phyloP scores from a whole-genome alignment of 2,797 vertebrate genomes.

The Podargus strigoides region DNA sequence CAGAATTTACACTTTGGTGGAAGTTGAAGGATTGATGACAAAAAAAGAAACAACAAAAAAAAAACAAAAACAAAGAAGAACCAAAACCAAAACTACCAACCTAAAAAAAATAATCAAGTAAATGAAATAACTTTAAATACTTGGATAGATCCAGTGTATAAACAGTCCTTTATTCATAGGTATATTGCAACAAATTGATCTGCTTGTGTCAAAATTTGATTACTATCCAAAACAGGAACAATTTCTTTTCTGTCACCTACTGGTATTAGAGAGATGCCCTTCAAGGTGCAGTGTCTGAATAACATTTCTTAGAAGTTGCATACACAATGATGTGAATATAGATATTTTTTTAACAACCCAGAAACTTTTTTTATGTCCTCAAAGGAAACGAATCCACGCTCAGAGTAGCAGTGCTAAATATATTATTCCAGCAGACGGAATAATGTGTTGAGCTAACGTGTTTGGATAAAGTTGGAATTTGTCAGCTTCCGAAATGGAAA shows the following conservation, averaged over 20 bases:
- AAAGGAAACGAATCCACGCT: background rate
- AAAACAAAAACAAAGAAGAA: background rate
- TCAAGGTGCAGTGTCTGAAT: accelerated
- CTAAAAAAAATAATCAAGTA: background rate
- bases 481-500: background rate
- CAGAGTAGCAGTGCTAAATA: background rate
- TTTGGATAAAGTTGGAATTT: background rate
- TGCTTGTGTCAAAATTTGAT: background rate
- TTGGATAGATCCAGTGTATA: background rate
- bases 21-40: background rate
- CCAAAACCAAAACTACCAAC: accelerated
- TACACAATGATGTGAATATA: background rate
- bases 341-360: background rate
- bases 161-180: background rate
- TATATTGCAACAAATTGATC: background rate
- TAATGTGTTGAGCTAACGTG: background rate
- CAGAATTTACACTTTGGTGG: background rate
- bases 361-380: background rate
- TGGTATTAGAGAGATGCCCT: background rate
- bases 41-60: too few species aligned
- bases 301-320: background rate
- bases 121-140: background rate
- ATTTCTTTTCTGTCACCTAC: background rate
- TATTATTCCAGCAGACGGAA: background rate
- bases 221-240: background rate